Evolutionary conservation across 2,888 invertebrate genomes (phyloP), one percentile per base, ranked within the genome.

Genomic region (Yponomeuta malinellus): DNA sequence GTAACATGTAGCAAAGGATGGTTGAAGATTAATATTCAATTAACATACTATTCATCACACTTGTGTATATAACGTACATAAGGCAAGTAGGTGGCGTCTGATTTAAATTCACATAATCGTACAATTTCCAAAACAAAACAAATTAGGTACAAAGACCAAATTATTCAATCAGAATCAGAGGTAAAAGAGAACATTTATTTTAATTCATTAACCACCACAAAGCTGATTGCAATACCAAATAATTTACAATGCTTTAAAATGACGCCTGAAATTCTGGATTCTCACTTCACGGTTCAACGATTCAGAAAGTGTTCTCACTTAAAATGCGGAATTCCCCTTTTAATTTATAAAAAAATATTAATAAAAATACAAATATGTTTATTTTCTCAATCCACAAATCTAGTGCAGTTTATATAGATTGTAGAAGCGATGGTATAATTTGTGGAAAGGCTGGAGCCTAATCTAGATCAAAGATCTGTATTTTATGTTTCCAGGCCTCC

Each of bases 1-100:
- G 12, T 29, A 64, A 4, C 29, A 29, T 23, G 4, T 64, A 64
- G 10, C 29, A 64, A 31, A 23, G 29, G 23, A 64, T 64, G 10
- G 6, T 64, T 64, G 64, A 31, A 31, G 64, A 31, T 23, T 64
- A 64, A 64, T 64, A 31, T n/a, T 29, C 64, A 64, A 64, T 64
- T 64, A 64, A 31, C 64, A 31, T 1, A 29, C 64, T 64, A 64
- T 64, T 64, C 64, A 64, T n/a, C 5, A 31, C 23, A 23, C 31
- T 2, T 10, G 31, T 10, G 31, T 2, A 23, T 64, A 31, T 31
- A 64, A 23, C 33, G 5, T 33, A 33, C 23, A 33, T 33, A 33
- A 10, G 33, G 64, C 64, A 64, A 64, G 33, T 64, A 64, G 64
- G 6, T 10, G 10, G 52, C 52, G 2, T 8, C 6, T 52, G 43